Conservation (phyloP, 2,888 invertebrate species). For the Schrankia costaestrigalis region DNA sequence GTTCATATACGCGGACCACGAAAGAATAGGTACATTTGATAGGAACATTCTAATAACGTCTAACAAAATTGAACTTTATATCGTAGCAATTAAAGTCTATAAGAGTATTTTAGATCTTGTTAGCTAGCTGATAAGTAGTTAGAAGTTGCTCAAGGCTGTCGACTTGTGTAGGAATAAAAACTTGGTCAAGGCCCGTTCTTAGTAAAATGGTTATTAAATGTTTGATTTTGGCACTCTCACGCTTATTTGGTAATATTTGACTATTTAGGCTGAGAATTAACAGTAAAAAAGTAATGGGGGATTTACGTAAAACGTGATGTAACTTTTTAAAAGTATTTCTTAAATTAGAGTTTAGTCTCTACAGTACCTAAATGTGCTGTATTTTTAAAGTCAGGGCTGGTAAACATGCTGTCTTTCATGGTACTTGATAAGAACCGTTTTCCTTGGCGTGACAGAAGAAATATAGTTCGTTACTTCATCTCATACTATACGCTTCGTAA, state of each 20-base stretch:
- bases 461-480: too few species aligned
- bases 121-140: slow-evolving; percentile 41
- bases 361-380: too few species aligned
- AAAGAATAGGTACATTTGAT: slow-evolving; percentile 17
- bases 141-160: slow-evolving; percentile 54
- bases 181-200: slow-evolving; percentile 55
- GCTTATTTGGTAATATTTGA: slow-evolving; percentile 17
- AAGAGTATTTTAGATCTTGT: slow-evolving; percentile 1
- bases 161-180: slow-evolving; percentile 50
- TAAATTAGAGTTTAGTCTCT: too few species aligned
- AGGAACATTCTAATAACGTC: background rate
- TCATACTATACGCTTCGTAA: too few species aligned
- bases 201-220: slow-evolving; percentile 29
- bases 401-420: too few species aligned
- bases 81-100: slow-evolving; percentile 1
- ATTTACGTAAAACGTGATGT: slow-evolving; percentile 1
- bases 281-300: slow-evolving; percentile 14
- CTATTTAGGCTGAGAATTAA: slow-evolving; percentile 4
- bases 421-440: too few species aligned
- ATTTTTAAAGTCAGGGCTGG: too few species aligned
- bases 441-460: too few species aligned
- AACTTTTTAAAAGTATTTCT: too few species aligned
- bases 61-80: slow-evolving; percentile 9
- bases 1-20: slow-evolving; percentile 16
- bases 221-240: slow-evolving; percentile 27